Conservation (phyloP, 2,113 vertebrate genomes). For the Aramus guarauna region DNA sequence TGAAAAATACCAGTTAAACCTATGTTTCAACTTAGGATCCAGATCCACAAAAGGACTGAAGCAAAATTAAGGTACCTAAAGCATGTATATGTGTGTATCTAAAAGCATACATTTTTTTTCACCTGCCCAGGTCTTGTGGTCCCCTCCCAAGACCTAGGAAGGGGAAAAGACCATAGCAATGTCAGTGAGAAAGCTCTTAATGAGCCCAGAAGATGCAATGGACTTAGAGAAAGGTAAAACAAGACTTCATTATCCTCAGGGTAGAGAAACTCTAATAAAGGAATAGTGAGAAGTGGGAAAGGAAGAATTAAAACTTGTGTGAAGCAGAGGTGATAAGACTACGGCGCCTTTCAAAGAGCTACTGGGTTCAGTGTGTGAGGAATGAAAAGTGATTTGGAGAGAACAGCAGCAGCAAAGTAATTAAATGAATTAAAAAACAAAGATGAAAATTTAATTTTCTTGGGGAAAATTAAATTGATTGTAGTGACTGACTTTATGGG, state of each 20-base stretch:
- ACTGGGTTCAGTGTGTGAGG: not conserved
- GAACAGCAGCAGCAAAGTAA: not conserved
- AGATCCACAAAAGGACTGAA: constrained; percentile 71
- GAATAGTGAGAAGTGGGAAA: constrained; percentile 11
- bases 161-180: constrained; percentile 64
- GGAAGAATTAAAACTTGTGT: not conserved
- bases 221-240: constrained; percentile 67
- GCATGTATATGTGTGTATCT: constrained; percentile 68
- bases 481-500: not conserved
- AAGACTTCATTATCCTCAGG: constrained; percentile 63
- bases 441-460: constrained; percentile 55
- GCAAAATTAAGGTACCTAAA: constrained; percentile 69
- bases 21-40: constrained; percentile 70
- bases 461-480: constrained; percentile 55
- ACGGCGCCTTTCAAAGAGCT: not conserved
- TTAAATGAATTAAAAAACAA: not conserved
- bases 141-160: constrained; percentile 66
- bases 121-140: constrained; percentile 67
- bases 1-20: constrained; percentile 66
- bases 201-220: constrained; percentile 65
- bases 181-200: constrained; percentile 67
- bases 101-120: constrained; percentile 69
- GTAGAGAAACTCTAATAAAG: constrained; percentile 24
- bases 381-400: not conserved
- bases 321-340: not conserved